A percentile compares a stretch with the other conserved stretches of the same genome.
Conservation (phyloP, 2,113 vertebrate genomes). For the Thomomys bottae region DNA sequence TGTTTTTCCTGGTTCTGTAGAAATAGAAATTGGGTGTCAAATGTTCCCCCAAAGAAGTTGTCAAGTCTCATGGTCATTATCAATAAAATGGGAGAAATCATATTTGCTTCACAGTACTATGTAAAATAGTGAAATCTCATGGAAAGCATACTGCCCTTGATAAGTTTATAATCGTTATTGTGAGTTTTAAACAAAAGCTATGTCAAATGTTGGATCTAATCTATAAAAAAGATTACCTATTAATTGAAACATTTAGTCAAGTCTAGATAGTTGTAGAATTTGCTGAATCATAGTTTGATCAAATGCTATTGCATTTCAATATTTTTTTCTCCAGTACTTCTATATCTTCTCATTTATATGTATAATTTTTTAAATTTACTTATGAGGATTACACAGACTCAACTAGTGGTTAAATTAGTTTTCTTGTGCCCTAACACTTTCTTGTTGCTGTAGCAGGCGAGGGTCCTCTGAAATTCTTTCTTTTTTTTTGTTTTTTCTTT, state of each 20-base stretch:
- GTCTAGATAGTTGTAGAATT: conserved; percentile 14
- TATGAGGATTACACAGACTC: background rate
- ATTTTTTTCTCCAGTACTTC: background rate
- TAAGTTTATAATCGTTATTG: background rate
- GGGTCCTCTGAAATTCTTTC: too few relatives aligned
- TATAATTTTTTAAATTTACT: background rate
- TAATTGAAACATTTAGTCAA: background rate
- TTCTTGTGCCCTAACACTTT: background rate
- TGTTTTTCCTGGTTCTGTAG: too few relatives aligned
- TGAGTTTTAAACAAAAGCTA: conserved; percentile 26
- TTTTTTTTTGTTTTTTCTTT: too few relatives aligned
- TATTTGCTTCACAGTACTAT: too few relatives aligned
- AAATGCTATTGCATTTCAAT: background rate
- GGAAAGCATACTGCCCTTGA: conserved; percentile 33
- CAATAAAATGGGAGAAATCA: too few relatives aligned
- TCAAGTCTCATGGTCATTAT: too few relatives aligned
- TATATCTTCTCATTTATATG: background rate
- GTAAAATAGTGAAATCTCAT: too few relatives aligned
- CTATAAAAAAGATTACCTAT: background rate
- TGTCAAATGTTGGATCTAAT: background rate
- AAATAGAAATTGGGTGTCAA: too few relatives aligned
- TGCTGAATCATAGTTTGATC: conserved; percentile 14
- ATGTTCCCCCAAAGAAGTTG: too few relatives aligned
- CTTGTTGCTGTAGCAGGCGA: background rate
- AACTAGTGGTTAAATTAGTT: background rate